phyloP scores from a whole-genome alignment of 2,888 invertebrate species.

The Parnassius mnemosyne region DNA sequence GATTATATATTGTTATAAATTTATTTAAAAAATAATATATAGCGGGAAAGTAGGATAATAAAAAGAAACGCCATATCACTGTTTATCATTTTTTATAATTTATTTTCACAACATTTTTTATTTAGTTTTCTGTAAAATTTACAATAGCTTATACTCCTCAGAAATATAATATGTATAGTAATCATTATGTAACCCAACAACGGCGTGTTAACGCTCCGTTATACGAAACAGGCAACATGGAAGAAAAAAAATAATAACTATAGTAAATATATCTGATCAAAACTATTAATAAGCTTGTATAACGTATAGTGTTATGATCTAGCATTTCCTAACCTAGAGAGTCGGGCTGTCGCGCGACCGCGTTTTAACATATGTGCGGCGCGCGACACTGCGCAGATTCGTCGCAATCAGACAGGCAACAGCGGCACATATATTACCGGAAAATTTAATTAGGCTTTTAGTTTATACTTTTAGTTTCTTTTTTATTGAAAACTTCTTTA shows the following conservation, averaged over 20 bases:
- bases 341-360: slow-evolving; percentile 59
- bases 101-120: slow-evolving; percentile 80
- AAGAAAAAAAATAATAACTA: slow-evolving; percentile 58
- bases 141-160: slow-evolving; percentile 80
- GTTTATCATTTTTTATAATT: slow-evolving; percentile 80
- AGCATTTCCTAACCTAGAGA: slow-evolving; percentile 68
- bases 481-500: too few relatives aligned
- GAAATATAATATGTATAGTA: slow-evolving; percentile 66
- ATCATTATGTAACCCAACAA: slow-evolving; percentile 66
- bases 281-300: slow-evolving; percentile 67
- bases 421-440: slow-evolving; percentile 26
- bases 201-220: slow-evolving; percentile 47
- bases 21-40: too few relatives aligned
- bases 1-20: too few relatives aligned
- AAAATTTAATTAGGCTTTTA: neutral
- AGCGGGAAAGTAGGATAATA: neutral
- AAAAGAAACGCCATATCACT: slow-evolving; percentile 62
- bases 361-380: slow-evolving; percentile 72
- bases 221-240: slow-evolving; percentile 68
- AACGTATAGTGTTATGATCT: slow-evolving; percentile 64
- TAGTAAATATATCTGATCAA: slow-evolving; percentile 65
- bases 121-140: slow-evolving; percentile 80
- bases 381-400: slow-evolving; percentile 48
- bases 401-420: slow-evolving; percentile 30
- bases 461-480: too few relatives aligned